phyloP scores from a whole-genome alignment of 2,113 vertebrate species.

The Mormyrus lacerda region DNA sequence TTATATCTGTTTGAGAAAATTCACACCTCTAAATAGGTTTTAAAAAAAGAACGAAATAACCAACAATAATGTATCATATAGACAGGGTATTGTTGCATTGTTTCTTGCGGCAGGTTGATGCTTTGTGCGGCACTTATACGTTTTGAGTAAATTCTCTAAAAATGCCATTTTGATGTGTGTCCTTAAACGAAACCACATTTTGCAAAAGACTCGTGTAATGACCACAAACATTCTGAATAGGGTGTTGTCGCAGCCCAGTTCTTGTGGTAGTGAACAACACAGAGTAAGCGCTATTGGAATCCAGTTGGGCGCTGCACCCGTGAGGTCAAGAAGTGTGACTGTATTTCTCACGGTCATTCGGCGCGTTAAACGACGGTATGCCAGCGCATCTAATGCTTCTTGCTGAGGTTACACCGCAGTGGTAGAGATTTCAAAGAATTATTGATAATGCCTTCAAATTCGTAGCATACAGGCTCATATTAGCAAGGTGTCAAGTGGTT shows the following conservation, averaged over 20 bases:
- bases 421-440: neutral
- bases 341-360: neutral
- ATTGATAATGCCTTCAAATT: neutral
- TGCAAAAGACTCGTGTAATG: neutral
- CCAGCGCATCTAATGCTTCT: neutral
- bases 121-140: neutral
- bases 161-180: neutral
- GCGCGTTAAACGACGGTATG: neutral
- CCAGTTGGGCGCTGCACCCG: neutral
- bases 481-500: neutral
- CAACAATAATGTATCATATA: neutral
- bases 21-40: neutral
- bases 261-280: neutral
- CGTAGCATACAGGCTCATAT: neutral
- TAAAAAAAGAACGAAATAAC: neutral
- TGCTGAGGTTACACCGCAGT: neutral
- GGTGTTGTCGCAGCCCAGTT: neutral
- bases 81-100: neutral
- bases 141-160: neutral
- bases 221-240: neutral
- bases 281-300: neutral
- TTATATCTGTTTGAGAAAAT: neutral
- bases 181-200: neutral
- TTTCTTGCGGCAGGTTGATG: neutral
- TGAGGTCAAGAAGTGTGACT: neutral